phyloP scores from a whole-genome alignment of 2,888 invertebrate species.

The Salpingus planirostris region DNA sequence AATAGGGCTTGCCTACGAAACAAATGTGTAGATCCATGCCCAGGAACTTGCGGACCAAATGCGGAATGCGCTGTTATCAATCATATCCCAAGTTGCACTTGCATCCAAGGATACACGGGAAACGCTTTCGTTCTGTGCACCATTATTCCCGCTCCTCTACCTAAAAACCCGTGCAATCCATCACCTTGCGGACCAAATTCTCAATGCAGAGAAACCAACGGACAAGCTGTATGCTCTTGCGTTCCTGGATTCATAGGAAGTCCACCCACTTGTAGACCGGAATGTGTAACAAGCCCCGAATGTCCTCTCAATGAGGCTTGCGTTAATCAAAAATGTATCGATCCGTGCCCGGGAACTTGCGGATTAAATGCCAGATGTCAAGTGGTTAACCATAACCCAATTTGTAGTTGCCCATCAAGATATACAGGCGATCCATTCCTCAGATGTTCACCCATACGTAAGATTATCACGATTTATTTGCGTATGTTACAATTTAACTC shows the following conservation, averaged over 20 bases:
- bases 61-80: slow-evolving; percentile 65
- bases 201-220: slow-evolving; percentile 46
- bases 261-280: slow-evolving; percentile 48
- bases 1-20: slow-evolving; percentile 61
- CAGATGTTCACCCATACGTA: slow-evolving; percentile 48
- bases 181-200: slow-evolving; percentile 55
- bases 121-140: slow-evolving; percentile 61
- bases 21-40: slow-evolving; percentile 62
- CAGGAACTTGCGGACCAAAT: slow-evolving; percentile 62
- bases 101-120: slow-evolving; percentile 59
- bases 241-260: slow-evolving; percentile 43
- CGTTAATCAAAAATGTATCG: slow-evolving; percentile 51
- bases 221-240: slow-evolving; percentile 52
- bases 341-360: slow-evolving; percentile 52
- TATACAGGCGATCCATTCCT: slow-evolving; percentile 58
- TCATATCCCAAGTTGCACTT: slow-evolving; percentile 69
- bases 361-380: slow-evolving; percentile 48
- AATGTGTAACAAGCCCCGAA: slow-evolving; percentile 46
- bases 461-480: not conserved
- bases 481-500: not conserved
- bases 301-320: slow-evolving; percentile 49
- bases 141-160: slow-evolving; percentile 43
- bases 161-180: slow-evolving; percentile 54
- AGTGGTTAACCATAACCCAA: slow-evolving; percentile 51
- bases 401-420: slow-evolving; percentile 47